Percentiles rank a stretch among this genome's conserved stretches.
phyloP scores from a whole-genome alignment of 1,140 invertebrate genomes.

The Cydia strobilella region DNA sequence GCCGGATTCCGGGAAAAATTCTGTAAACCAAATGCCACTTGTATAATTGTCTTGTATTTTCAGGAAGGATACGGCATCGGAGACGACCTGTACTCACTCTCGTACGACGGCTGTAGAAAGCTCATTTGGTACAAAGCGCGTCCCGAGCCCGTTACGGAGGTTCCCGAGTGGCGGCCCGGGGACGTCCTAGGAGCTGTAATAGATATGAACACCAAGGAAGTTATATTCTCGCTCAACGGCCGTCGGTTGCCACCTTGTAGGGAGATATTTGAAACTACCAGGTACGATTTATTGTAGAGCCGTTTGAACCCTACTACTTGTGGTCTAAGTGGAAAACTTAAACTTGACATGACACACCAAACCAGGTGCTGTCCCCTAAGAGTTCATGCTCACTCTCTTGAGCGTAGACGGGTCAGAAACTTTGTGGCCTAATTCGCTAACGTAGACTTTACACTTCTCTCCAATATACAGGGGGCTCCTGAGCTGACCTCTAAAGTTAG shows the following conservation, averaged over 20 bases:
- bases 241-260: constrained; percentile 84
- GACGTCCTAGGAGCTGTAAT: constrained; percentile 93
- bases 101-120: constrained; percentile 95
- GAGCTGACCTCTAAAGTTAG: no score
- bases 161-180: constrained; percentile 89
- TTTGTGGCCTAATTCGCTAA: no score
- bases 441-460: no score
- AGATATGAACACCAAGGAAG: constrained; percentile 85
- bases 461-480: no score
- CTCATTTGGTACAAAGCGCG: constrained; percentile 94
- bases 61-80: constrained; percentile 98
- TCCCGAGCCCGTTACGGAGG: constrained; percentile 82
- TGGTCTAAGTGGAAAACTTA: neutral
- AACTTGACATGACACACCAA: neutral
- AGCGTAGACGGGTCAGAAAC: no score
- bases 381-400: no score
- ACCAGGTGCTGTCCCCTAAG: no score
- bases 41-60: neutral
- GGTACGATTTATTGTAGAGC: constrained; percentile 80
- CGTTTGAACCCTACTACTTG: constrained; percentile 29
- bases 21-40: neutral
- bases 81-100: constrained; percentile 93
- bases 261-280: constrained; percentile 89
- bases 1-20: no score
- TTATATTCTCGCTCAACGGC: constrained; percentile 93